phyloP scores from a whole-genome alignment of 2,113 vertebrate species.

The Epinephelus cyanopodus region DNA sequence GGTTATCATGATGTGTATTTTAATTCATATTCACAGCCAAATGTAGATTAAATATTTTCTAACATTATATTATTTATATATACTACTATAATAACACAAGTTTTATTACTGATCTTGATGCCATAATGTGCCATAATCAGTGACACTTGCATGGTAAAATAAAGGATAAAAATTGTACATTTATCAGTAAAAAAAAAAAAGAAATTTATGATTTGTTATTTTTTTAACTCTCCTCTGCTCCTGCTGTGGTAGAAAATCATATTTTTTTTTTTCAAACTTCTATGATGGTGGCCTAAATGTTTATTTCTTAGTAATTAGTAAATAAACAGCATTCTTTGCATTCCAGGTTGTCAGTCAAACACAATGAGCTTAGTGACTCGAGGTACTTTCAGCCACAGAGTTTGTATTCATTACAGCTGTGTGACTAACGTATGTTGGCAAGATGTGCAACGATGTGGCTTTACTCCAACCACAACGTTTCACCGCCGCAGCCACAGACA shows the following conservation, averaged over 20 bases:
- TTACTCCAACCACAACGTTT: constrained; percentile 57
- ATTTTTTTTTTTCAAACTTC: background rate
- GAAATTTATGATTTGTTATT: too few species aligned
- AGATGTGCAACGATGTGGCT: constrained; percentile 54
- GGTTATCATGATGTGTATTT: background rate
- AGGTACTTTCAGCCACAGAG: background rate
- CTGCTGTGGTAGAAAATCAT: background rate
- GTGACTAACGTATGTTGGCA: constrained; percentile 54
- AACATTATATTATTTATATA: too few species aligned
- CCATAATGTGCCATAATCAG: background rate
- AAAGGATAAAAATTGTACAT: background rate
- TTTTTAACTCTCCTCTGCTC: background rate
- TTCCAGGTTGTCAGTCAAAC: constrained; percentile 34
- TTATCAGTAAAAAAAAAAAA: background rate
- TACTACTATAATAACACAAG: too few species aligned
- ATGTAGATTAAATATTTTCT: background rate
- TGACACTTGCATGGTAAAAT: background rate
- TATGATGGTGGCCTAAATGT: background rate
- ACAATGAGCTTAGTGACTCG: constrained; percentile 23
- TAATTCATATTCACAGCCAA: background rate
- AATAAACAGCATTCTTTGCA: constrained; percentile 39
- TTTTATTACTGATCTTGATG: background rate
- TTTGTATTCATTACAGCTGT: constrained; percentile 38
- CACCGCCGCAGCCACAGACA: constrained; percentile 64
- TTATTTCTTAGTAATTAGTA: background rate